These are phyloP conservation scores for Pristionchus fissidentatus DNA, from an alignment of 2,888 invertebrate species.

Conservation along the genomic window DNA sequence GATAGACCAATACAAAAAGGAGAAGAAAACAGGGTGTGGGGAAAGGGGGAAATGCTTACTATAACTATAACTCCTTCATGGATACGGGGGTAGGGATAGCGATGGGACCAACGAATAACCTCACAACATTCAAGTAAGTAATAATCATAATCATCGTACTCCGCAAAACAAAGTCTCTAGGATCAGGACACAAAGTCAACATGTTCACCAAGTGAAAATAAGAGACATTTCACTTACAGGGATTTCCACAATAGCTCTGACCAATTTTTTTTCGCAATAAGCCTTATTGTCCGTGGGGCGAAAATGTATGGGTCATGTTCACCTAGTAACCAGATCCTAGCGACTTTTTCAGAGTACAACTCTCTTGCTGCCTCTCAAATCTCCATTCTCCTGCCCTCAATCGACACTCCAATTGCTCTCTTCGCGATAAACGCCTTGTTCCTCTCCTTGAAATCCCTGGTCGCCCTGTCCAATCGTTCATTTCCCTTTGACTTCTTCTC, in stretches of 20 bases:
- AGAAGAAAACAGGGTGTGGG: not conserved
- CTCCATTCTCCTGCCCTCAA: slow-evolving; percentile 72
- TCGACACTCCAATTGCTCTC: slow-evolving; percentile 68
- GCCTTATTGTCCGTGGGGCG: too few species aligned
- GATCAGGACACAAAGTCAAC: too few species aligned
- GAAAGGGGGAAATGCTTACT: not conserved
- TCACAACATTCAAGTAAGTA: too few species aligned
- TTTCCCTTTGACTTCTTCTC: slow-evolving; percentile 59
- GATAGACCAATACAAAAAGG: not conserved
- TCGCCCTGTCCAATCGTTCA: slow-evolving; percentile 64
- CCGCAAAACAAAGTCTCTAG: too few species aligned
- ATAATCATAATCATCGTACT: too few species aligned
- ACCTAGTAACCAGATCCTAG: not conserved
- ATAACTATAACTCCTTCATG: too few species aligned
- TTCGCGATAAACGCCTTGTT: slow-evolving; percentile 65
- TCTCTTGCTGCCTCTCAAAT: slow-evolving; percentile 57
- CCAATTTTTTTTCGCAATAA: too few species aligned
- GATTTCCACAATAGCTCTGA: too few species aligned
- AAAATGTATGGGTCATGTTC: too few species aligned
- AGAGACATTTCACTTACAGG: too few species aligned
- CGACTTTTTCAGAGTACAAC: not conserved
- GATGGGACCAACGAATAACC: too few species aligned
- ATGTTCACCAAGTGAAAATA: too few species aligned
- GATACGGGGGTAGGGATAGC: not conserved
- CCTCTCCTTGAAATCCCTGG: slow-evolving; percentile 72